phyloP scores from a whole-genome alignment of 2,113 vertebrate species.

The Oryzias javanicus region DNA sequence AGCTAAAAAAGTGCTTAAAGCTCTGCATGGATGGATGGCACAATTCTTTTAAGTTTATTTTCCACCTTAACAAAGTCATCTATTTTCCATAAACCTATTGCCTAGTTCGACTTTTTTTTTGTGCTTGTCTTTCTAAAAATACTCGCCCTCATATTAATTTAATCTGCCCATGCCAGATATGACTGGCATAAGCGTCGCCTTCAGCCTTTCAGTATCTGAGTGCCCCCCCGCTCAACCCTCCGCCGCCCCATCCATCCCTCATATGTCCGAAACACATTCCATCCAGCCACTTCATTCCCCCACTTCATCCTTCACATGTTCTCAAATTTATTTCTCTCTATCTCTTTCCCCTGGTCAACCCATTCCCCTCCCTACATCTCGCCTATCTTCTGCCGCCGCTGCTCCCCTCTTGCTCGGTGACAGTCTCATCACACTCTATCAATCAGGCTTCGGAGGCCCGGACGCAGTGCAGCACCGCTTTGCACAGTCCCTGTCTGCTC shows the following conservation, averaged over 20 bases:
- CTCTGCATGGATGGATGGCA: too few relatives aligned
- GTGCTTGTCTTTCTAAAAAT: background rate
- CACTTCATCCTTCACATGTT: constrained; percentile 69
- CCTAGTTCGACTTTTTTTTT: too few relatives aligned
- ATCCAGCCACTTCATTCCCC: constrained; percentile 54
- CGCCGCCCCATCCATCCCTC: constrained; percentile 34
- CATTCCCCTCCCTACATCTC: constrained; percentile 46
- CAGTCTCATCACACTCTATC: constrained; percentile 79
- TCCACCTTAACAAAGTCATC: too few relatives aligned
- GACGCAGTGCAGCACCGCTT: constrained; percentile 48
- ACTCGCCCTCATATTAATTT: constrained; percentile 1
- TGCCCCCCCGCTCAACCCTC: background rate
- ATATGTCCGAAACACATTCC: constrained; percentile 55
- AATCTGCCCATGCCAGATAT: constrained; percentile 12
- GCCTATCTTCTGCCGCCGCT: constrained; percentile 44
- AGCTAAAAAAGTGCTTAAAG: too few relatives aligned
- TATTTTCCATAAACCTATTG: too few relatives aligned
- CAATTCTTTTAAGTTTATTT: too few relatives aligned
- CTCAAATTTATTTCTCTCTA: constrained; percentile 68
- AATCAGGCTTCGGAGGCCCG: constrained; percentile 69
- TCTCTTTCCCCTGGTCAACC: constrained; percentile 59
- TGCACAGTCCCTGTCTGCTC: constrained; percentile 54
- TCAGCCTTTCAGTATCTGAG: constrained; percentile 24
- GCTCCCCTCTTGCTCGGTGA: constrained; percentile 66
- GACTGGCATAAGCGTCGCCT: constrained; percentile 17